phyloP scores from a whole-genome alignment of 2,888 invertebrate genomes.

The Drosophila dives region DNA sequence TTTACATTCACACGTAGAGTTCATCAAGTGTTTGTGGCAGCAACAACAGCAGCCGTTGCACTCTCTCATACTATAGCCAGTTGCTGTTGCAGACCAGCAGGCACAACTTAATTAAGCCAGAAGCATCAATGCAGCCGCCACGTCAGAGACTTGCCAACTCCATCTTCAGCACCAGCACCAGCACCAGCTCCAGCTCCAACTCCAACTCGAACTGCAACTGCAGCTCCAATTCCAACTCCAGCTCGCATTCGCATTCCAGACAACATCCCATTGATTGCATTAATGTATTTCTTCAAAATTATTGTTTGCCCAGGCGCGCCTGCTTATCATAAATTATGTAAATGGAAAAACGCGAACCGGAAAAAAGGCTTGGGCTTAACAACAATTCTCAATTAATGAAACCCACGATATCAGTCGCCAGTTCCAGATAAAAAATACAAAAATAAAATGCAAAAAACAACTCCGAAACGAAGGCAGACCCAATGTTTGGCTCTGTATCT shows the following conservation, averaged over 20 bases:
- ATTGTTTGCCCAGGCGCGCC: slow-evolving; percentile 83
- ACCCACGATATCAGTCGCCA: slow-evolving; percentile 77
- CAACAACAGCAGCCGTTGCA: slow-evolving; percentile 20
- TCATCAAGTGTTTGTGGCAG: slow-evolving; percentile 81
- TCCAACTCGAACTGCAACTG: neutral
- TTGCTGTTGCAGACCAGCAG: slow-evolving; percentile 31
- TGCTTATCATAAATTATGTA: slow-evolving; percentile 85
- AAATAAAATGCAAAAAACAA: slow-evolving; percentile 54
- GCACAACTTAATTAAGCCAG: slow-evolving; percentile 77
- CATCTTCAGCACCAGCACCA: neutral
- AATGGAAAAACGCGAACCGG: slow-evolving; percentile 81
- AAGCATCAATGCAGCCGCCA: slow-evolving; percentile 65
- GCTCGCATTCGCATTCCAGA: slow-evolving; percentile 43
- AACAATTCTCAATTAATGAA: slow-evolving; percentile 84
- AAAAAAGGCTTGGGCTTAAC: slow-evolving; percentile 80
- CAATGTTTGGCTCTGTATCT: neutral
- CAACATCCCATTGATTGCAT: slow-evolving; percentile 79
- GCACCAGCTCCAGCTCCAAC: neutral
- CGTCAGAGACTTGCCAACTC: slow-evolving; percentile 14
- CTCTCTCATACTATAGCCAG: slow-evolving; percentile 2
- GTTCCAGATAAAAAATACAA: slow-evolving; percentile 64
- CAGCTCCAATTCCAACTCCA: no score
- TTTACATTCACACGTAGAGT: slow-evolving; percentile 81
- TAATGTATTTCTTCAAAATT: slow-evolving; percentile 84
- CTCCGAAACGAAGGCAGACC: slow-evolving; percentile 57